Percentiles rank a stretch among this genome's conserved stretches.
Evolutionary conservation across 1,140 invertebrate genomes (phyloP).

Genomic region (Listronotus oregonensis): DNA sequence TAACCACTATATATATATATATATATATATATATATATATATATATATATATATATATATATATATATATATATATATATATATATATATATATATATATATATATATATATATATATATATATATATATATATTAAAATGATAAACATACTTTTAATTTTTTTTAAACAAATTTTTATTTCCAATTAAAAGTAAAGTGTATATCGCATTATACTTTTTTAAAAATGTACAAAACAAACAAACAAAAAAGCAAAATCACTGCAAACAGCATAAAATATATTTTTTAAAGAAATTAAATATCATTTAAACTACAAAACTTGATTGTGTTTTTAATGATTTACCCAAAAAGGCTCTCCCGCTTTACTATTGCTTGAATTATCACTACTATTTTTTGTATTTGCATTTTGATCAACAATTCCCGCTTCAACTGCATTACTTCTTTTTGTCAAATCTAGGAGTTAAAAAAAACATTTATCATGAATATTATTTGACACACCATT

Average conservation of each 20-base stretch:
- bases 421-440: not conserved
- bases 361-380: conserved; percentile 28
- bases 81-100: too few relatives aligned
- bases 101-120: too few relatives aligned
- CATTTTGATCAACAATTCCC: not conserved
- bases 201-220: too few relatives aligned
- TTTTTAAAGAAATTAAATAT: not conserved
- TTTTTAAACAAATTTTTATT: too few relatives aligned
- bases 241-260: conserved; percentile 11
- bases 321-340: conserved; percentile 39
- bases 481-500: not conserved
- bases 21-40: too few relatives aligned
- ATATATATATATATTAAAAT: too few relatives aligned
- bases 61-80: too few relatives aligned
- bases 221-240: not conserved
- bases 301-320: conserved; percentile 13
- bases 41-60: too few relatives aligned
- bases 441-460: not conserved
- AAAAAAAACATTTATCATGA: not conserved
- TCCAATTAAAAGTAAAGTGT: too few relatives aligned
- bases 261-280: conserved; percentile 3
- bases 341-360: conserved; percentile 49
- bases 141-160: too few relatives aligned
- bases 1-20: too few relatives aligned
- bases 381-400: not conserved